Base-by-base conservation (phyloP, 92 coral and sea anemone genomes). In the Hydrozoanthus gracilis region DNA sequence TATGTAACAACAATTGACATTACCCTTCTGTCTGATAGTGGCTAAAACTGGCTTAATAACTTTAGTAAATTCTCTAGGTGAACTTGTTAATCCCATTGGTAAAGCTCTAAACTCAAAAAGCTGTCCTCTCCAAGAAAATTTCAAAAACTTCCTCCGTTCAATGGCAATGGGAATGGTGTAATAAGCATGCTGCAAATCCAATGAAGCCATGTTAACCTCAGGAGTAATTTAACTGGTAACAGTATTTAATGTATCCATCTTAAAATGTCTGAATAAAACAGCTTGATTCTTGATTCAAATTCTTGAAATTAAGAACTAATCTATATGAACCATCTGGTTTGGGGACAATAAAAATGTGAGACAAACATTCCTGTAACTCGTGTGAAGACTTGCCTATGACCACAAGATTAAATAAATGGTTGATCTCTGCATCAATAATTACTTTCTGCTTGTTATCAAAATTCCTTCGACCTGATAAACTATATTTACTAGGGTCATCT, bases 231-330 rank as follows among this genome's bases (percentile, higher is more conserved):
- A 66, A 66, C 73, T 89, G 45, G 83, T 16, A 3, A 89, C 69
- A 45, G 86, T 75, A 47, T 70, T 61, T 11, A 89, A 77, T 45
- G 91, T 89, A 89, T 89, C 89, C 91, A 89, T 83, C 55, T 84
- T 89, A 70, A 89, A 84, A 84, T 89, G 91, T 44, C 91, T 67
- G 54, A 52, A 84, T 12, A 74, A 74, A 48, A 88, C 89, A 13
- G 68, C 65, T 69, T 88, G 91, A 76, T 88, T 88, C 65, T 69
- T 88, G 91, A 76, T 88, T 88, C 27, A 79, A 88, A 3, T 83
- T 20, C 69, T 88, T 88, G 78, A 88, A 68, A 89, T 89, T 76
- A 65, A 83, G 76, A 20, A 84, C 76, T 15, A 89, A 52, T 76
- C 89, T 64, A 64, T 51, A 77, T 46, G 89, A 84, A 62, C 89